Evolutionary conservation across 2,888 invertebrate species (phyloP).

Genomic region (Limenitis camilla): DNA sequence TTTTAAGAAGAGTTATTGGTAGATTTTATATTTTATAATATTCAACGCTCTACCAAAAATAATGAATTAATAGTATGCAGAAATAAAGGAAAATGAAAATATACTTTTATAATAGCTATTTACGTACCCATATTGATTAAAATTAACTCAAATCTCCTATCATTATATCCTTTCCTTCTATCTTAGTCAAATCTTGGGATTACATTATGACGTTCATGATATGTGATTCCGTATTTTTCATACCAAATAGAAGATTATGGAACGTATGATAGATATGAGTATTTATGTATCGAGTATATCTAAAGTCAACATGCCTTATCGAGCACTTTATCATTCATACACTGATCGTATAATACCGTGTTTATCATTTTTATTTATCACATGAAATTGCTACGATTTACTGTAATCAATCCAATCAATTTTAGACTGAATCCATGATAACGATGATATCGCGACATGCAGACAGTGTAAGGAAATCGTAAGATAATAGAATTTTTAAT

Average conservation of each 20-base stretch:
- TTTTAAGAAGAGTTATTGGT: too few species aligned
- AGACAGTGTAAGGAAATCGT: conserved; percentile 16
- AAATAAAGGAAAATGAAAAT: too few species aligned
- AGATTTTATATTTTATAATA: too few species aligned
- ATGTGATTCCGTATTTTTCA: neutral
- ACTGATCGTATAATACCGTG: conserved; percentile 22
- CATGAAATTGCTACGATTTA: conserved; percentile 24
- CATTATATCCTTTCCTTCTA: too few species aligned
- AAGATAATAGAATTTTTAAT: conserved; percentile 10
- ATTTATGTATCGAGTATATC: conserved; percentile 14
- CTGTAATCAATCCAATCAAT: conserved; percentile 59
- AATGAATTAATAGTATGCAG: too few species aligned
- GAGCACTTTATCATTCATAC: conserved; percentile 17
- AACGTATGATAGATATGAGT: conserved; percentile 2
- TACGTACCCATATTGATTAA: too few species aligned
- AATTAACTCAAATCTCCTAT: too few species aligned
- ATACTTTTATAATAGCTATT: too few species aligned
- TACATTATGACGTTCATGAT: neutral
- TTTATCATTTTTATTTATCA: conserved; percentile 23
- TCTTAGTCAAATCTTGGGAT: neutral
- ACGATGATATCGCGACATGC: conserved; percentile 23
- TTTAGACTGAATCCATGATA: conserved; percentile 54
- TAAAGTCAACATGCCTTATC: conserved; percentile 19
- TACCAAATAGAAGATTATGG: neutral
- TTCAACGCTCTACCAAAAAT: too few species aligned